Base-by-base conservation (phyloP, 2,797 vertebrate species). In the Poecilia picta region DNA sequence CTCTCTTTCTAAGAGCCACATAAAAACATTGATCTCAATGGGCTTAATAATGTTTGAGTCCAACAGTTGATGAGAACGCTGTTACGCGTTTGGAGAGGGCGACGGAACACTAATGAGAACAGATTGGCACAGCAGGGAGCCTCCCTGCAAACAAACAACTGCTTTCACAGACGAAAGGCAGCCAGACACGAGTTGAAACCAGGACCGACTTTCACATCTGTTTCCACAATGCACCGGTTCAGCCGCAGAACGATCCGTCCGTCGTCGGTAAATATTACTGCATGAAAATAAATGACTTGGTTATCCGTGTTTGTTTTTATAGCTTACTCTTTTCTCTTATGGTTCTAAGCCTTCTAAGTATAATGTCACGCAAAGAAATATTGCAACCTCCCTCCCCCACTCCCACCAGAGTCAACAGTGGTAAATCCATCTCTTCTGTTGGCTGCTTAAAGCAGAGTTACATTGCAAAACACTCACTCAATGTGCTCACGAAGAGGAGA, bases 71-170 rank as follows among this genome's bases (percentile, higher is more conserved):
- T 79, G 20, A 84, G 72, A 83, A 73, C 88, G 88, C 89, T 59
- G 82, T 80, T 81, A 72, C 84, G 84, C 28, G 83, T 90, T 91
- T 89, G 82, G 87, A 84, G 84, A 82, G 79, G 80, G 78, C 57
- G 23, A 88, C 87, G 83, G 79, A 90, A 89, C 85, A 88, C 80
- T 86, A 91, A 92, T 87, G 84, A 88, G 74, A 89, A 90, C 92
- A 92, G 91, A 91, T 89, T 90, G 85, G 79, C 91, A 85, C 91
- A 87, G 91, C 84, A 83, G 87, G 78, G 15, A 78, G 39, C 73
- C 71, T 31, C 33, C 53, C 72, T 28, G 55, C 57, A 75, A 79
- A 84, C 83, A 81, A 81, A 87, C 75, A 88, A 77, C 73, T 79
- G 74, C 62, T 64, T 82, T 79, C 85, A 47, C 80, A 87, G 85